Evolutionary conservation across 2,888 invertebrate species (phyloP), one percentile per base, ranked within the genome.

Genomic region (Troilus luridus): DNA sequence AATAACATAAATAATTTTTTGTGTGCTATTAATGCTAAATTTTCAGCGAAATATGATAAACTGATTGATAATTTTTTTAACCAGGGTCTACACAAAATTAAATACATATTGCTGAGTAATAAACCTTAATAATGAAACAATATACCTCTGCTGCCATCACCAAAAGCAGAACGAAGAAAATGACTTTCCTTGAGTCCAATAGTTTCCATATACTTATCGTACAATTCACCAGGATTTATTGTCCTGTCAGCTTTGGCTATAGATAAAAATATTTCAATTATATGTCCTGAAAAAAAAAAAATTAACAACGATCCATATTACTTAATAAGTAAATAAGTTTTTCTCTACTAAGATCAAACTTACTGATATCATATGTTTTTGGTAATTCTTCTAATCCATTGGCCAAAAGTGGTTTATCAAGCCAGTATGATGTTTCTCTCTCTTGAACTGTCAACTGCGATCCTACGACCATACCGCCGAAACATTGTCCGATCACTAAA

Each of bases 381-480:
- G 91, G 91, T 27, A 93, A 90, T 72, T 91, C 88, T 92, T 94
- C 94, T 60, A 94, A 92, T 0, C 94, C 94, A 92, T 93, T 93
- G 0, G 93, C 94, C 92, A 95, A 94, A 19, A 95, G 93, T 14
- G 93, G 93, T 90, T 94, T 94, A 85, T 94, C 93, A 24, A 95
- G 93, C 95, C 95, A 95, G 92, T 94, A 93, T n/a, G 93, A 93
- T 90, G 94, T 94, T 21, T 93, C 93, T 19, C 93, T 92, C 93
- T 96, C 96, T 92, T 94, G 94, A 56, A 93, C 92, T 11, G 94
- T 94, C 11, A 94, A 93, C 1, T 94, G 94, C 21, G 94, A 94
- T 0, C 96, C 96, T 19, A 95, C 94, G 89, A 96, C 93, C 94
- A 95, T 95, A 62, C 95, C 95, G 7, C 95, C 95, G 56, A 96